phyloP scores from a whole-genome alignment of 2,113 vertebrate species.

The Acanthochromis polyacanthus region DNA sequence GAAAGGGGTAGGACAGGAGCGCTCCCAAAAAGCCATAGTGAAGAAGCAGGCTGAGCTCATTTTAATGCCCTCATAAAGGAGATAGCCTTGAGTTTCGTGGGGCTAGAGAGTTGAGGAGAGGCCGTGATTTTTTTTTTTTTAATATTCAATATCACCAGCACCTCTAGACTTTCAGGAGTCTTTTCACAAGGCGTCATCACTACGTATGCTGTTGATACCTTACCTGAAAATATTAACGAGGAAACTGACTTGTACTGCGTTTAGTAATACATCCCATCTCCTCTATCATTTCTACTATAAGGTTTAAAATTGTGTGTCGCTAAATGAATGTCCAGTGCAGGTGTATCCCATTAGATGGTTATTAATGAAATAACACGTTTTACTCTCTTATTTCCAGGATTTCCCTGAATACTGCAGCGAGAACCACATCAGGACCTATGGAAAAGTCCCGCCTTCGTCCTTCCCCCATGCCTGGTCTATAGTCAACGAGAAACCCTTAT shows the following conservation, averaged over 20 bases:
- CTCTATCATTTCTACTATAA: conserved; percentile 6
- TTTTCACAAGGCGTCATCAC: conserved; percentile 6
- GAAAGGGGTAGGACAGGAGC: conserved; percentile 68
- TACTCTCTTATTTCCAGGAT: conserved; percentile 62
- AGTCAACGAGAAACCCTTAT: conserved; percentile 63
- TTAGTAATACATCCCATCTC: conserved; percentile 10
- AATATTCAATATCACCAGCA: background rate
- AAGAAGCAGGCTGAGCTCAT: conserved; percentile 56
- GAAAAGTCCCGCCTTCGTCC: conserved; percentile 68
- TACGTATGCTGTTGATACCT: conserved; percentile 14
- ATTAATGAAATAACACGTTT: conserved; percentile 27
- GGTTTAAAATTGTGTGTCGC: background rate
- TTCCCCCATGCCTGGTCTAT: conserved; percentile 78
- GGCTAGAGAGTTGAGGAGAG: conserved; percentile 4
- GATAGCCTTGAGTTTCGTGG: conserved; percentile 40
- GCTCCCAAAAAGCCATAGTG: conserved; percentile 68
- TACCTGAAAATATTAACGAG: conserved; percentile 22
- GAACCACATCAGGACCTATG: conserved; percentile 54
- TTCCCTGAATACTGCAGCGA: conserved; percentile 25
- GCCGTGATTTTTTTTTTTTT: conserved; percentile 10
- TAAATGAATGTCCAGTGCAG: background rate
- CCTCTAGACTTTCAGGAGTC: background rate
- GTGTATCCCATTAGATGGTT: background rate
- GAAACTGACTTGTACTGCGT: background rate
- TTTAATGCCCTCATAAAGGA: conserved; percentile 51